Base-by-base conservation (phyloP, 1,140 invertebrate genomes). In the Mylabris phalerata region DNA sequence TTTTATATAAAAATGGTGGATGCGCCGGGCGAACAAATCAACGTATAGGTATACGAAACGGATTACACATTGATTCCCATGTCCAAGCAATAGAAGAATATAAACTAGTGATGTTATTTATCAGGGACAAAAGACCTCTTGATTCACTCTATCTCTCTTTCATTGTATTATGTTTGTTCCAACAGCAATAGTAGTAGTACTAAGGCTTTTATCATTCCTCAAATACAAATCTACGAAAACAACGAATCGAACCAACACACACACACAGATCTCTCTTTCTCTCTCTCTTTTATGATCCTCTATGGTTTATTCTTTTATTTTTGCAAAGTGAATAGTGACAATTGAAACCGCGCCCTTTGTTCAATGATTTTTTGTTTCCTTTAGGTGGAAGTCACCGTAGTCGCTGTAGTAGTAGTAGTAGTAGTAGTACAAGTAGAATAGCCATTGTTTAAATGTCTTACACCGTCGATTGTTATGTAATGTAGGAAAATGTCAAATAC, bases 361-460 rank as follows among this genome's bases (percentile, higher is more conserved):
- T 62, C 56, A 60, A 61, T 65, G 67, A 65, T 32, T 32, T 69
- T 69, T 69, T 69, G 67, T 69, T 69, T 69, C 65, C 65, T 59
- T 51, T 67, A 67, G 63, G 64, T 65, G 61, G 66, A 57, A 63
- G 32, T 32, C 32, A 7, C 19, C 19, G 19, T 19, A 19, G 19
- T 19, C 19, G 19, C 1, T 0, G 13, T 13, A 13, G 13, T 13
- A 13, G 13, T 19, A 19, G 19, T 19, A 19, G 19, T 19, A 19
- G 19, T 19, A 19, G 19, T 19, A 19, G 19, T 19, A 19, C 19
- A 19, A 19, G 66, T 65, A 64, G 67, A 69, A 65, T 65, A 63
- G 65, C 63, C 57, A 69, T 69, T 69, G 67, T 69, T 64, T 69
- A 66, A 69, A 67, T 57, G 63, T 66, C 67, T 69, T 67, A 69